phyloP scores from a whole-genome alignment of 2,888 invertebrate species.

The Baronia brevicornis region DNA sequence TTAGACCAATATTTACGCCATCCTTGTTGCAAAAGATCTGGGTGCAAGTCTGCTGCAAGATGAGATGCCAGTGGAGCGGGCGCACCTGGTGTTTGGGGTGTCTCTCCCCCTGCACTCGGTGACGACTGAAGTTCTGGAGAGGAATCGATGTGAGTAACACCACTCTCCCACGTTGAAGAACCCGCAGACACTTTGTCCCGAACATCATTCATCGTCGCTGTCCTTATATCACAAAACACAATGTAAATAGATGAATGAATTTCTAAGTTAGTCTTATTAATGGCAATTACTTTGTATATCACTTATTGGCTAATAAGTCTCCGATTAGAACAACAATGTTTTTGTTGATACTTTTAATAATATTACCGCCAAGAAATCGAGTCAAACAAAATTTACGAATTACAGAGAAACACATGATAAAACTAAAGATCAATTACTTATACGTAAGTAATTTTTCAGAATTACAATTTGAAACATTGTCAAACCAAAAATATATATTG shows the following conservation, averaged over 20 bases:
- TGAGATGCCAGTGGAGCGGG: slow-evolving; percentile 71
- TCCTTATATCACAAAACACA: too few species aligned
- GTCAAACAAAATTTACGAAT: slow-evolving; percentile 29
- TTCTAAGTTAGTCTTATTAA: too few species aligned
- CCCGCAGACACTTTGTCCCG: slow-evolving; percentile 70
- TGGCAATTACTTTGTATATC: slow-evolving; percentile 9
- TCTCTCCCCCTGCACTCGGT: slow-evolving; percentile 58
- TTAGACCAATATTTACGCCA: slow-evolving; percentile 99
- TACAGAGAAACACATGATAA: slow-evolving; percentile 36
- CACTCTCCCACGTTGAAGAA: slow-evolving; percentile 63
- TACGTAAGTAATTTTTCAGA: slow-evolving; percentile 23
- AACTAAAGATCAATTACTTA: slow-evolving; percentile 19
- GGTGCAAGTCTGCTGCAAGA: slow-evolving; percentile 63
- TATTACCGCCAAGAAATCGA: slow-evolving; percentile 54
- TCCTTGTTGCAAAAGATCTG: slow-evolving; percentile 83
- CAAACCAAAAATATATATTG: slow-evolving; percentile 37
- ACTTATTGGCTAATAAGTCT: slow-evolving; percentile 39
- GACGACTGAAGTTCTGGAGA: slow-evolving; percentile 65
- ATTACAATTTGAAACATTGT: slow-evolving; percentile 12
- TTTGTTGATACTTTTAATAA: slow-evolving; percentile 46
- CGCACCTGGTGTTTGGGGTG: slow-evolving; percentile 76
- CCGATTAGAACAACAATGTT: slow-evolving; percentile 43
- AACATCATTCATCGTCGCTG: slow-evolving; percentile 73
- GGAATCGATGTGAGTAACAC: slow-evolving; percentile 53
- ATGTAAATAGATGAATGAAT: slow-evolving; percentile 11